Percentiles rank a stretch among this genome's conserved stretches.
phyloP scores from a whole-genome alignment of 2,113 vertebrate genomes.

The Zosterops lateralis region DNA sequence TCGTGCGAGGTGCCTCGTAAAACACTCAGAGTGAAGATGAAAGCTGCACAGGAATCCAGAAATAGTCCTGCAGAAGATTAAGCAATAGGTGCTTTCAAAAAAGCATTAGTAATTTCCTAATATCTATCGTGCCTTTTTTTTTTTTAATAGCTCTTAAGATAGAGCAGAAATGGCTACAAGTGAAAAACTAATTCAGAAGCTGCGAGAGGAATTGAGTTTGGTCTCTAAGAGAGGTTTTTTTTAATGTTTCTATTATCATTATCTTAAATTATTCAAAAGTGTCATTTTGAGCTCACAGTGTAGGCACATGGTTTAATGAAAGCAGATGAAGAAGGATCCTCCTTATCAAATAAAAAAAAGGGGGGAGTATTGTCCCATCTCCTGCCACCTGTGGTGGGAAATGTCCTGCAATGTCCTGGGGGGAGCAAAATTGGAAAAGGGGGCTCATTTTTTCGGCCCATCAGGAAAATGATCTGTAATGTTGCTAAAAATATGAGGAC shows the following conservation, averaged over 20 bases:
- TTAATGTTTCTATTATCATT: slow-evolving; percentile 57
- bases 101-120: slow-evolving; percentile 24
- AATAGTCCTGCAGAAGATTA: slow-evolving; percentile 4
- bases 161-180: slow-evolving; percentile 54
- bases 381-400: background rate
- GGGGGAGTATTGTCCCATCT: background rate
- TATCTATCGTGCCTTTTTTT: background rate
- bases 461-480: background rate
- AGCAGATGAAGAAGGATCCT: slow-evolving; percentile 8
- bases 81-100: slow-evolving; percentile 26
- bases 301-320: slow-evolving; percentile 24
- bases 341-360: background rate
- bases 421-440: rapidly evolving
- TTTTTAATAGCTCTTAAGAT: slow-evolving; percentile 20
- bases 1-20: background rate
- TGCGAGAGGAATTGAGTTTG: background rate
- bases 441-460: background rate
- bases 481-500: background rate
- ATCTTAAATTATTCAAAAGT: slow-evolving; percentile 62
- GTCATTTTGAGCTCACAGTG: slow-evolving; percentile 31
- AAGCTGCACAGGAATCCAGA: slow-evolving; percentile 41
- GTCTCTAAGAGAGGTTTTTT: slow-evolving; percentile 8
- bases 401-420: rapidly evolving
- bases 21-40: background rate
- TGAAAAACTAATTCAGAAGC: slow-evolving; percentile 45